Evolutionary conservation across 2,113 vertebrate species (phyloP).

Genomic region (Muscicapa adusta): DNA sequence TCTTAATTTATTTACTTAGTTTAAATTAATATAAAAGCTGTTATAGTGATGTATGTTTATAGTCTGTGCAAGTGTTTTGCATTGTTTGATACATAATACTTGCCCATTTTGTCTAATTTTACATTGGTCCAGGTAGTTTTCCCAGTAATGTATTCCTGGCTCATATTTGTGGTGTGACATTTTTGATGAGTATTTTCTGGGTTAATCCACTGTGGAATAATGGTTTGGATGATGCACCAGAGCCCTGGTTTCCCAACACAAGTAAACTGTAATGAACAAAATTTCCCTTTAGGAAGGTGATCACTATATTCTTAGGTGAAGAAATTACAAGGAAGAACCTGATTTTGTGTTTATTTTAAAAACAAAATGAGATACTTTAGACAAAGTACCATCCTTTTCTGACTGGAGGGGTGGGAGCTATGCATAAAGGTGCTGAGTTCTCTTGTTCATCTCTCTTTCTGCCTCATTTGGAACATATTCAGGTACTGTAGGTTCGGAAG

Average conservation of each 20-base stretch:
- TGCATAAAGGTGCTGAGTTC: background rate
- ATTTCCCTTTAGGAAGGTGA: background rate
- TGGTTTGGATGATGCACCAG: slow-evolving; percentile 1
- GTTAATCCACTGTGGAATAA: slow-evolving; percentile 26
- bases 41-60: background rate
- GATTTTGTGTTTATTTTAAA: background rate
- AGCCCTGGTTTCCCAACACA: background rate
- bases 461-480: background rate
- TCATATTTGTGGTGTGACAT: background rate
- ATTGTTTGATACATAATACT: background rate
- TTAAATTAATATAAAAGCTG: background rate
- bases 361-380: background rate
- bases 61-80: background rate
- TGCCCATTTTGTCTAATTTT: background rate
- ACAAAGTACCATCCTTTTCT: background rate
- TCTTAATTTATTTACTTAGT: background rate
- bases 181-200: slow-evolving; percentile 21
- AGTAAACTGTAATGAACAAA: background rate
- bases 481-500: background rate
- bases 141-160: background rate
- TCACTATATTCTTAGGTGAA: background rate
- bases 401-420: background rate
- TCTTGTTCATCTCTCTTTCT: background rate
- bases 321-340: background rate
- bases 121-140: background rate